phyloP scores from a whole-genome alignment of 2,113 vertebrate genomes.

The Mus spicilegus region DNA sequence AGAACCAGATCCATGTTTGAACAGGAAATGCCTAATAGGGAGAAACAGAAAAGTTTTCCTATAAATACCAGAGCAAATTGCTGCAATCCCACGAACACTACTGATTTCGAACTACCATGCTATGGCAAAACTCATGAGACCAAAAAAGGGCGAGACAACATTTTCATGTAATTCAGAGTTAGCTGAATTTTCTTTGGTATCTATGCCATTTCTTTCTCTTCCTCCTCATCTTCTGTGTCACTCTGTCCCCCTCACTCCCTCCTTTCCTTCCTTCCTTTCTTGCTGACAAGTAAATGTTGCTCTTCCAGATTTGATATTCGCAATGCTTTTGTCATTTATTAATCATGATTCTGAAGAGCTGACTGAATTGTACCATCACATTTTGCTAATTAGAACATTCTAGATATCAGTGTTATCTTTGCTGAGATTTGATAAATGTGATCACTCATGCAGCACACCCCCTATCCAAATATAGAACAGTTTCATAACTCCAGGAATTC shows the following conservation, averaged over 20 bases:
- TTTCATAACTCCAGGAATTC: not conserved
- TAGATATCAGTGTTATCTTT: constrained; percentile 18
- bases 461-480: constrained; percentile 3
- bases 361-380: not conserved
- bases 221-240: not conserved
- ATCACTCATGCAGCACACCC: not conserved
- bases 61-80: constrained; percentile 68
- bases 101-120: not conserved
- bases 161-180: not conserved
- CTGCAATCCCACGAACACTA: constrained; percentile 39
- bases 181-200: not conserved
- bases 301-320: not conserved
- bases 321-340: not conserved
- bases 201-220: not conserved
- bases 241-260: not conserved
- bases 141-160: not conserved
- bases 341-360: not conserved
- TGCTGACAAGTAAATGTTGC: not conserved
- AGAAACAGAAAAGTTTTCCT: constrained; percentile 71
- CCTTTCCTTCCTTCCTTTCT: not conserved
- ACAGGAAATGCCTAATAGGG: constrained; percentile 95
- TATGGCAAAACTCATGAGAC: not conserved
- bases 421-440: constrained; percentile 50
- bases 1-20: constrained; percentile 97
- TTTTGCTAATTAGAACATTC: not conserved